Evolutionary conservation across 35 echinoderm and acorn worm species (phyloP).

Genomic region (Hemicentrotus pulcherrimus): DNA sequence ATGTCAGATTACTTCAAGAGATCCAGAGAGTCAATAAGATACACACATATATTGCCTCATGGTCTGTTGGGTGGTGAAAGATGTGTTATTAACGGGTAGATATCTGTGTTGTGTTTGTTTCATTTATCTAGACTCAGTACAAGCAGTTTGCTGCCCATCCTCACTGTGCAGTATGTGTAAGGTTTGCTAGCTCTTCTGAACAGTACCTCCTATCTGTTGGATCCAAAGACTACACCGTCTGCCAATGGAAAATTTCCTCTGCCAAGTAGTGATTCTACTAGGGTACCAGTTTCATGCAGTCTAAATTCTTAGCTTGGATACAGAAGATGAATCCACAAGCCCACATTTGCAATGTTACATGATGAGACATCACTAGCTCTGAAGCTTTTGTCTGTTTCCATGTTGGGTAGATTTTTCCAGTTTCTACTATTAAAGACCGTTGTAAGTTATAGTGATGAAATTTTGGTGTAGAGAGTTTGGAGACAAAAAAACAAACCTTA

Average conservation of each 20-base stretch:
- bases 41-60: background rate
- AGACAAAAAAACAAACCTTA: too few species aligned
- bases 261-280: background rate
- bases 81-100: background rate
- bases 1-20: too few species aligned
- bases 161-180: constrained; percentile 24
- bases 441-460: too few species aligned
- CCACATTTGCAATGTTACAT: background rate
- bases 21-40: background rate
- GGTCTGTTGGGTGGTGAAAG: background rate
- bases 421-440: too few species aligned
- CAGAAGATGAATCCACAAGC: background rate
- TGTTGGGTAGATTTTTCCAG: too few species aligned
- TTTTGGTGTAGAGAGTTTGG: too few species aligned
- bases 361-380: background rate
- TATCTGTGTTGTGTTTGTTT: background rate
- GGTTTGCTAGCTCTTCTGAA: background rate
- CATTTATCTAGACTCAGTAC: constrained; percentile 1
- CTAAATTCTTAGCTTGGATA: background rate
- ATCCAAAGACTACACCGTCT: constrained; percentile 38
- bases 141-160: constrained; percentile 41
- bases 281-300: background rate
- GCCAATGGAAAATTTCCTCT: constrained; percentile 7
- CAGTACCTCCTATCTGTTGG: constrained; percentile 18
- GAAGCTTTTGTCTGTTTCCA: too few species aligned